Conservation (phyloP, 2,113 vertebrate species). For the Dipodomys stephensi region DNA sequence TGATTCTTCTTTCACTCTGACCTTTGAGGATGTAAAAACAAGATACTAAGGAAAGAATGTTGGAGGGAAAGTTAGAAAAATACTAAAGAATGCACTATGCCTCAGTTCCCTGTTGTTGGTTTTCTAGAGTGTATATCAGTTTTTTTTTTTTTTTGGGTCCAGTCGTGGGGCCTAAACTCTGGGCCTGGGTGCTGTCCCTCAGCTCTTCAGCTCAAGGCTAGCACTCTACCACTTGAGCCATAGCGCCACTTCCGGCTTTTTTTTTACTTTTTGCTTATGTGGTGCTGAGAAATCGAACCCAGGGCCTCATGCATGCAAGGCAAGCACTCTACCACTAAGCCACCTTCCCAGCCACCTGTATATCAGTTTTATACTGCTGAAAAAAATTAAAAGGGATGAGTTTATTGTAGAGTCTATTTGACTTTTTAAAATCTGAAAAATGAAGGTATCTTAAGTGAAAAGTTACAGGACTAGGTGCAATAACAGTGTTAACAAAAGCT, state of each 20-base stretch:
- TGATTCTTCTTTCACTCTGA: not conserved
- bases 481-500: not conserved
- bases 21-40: not conserved
- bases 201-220: no score
- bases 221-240: no score
- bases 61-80: constrained; percentile 2
- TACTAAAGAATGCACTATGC: not conserved
- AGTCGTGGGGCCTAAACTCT: no score
- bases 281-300: no score
- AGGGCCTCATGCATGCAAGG: no score
- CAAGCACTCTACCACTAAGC: no score
- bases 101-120: not conserved
- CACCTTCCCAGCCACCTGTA: not conserved
- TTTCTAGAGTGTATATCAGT: not conserved
- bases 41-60: not conserved
- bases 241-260: no score
- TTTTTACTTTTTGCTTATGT: no score
- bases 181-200: no score
- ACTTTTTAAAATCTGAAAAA: not conserved
- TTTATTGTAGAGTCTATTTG: not conserved
- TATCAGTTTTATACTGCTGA: not conserved
- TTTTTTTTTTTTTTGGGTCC: no score
- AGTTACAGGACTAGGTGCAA: not conserved
- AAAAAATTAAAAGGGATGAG: not conserved
- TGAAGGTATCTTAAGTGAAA: not conserved